Evolutionary conservation across 2,113 vertebrate species (phyloP).

Genomic region (Ursus arctos): DNA sequence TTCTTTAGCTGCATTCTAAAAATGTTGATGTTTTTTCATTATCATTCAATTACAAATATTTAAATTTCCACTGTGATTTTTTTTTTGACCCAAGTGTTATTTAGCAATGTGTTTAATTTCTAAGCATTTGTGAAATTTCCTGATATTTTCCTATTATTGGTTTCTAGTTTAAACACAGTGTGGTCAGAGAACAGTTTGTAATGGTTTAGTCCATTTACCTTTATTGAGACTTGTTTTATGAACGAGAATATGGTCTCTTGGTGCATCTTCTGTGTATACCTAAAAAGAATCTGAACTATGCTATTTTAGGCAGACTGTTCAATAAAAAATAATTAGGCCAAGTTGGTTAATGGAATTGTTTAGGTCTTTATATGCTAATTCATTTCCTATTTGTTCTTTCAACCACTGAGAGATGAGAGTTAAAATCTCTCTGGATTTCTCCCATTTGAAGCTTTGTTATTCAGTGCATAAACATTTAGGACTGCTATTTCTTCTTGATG

Average conservation of each 20-base stretch:
- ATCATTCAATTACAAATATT: background rate
- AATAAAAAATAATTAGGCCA: background rate
- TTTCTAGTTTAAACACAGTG: background rate
- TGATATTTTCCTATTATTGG: background rate
- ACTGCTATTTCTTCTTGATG: background rate
- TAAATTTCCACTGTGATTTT: background rate
- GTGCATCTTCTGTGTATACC: background rate
- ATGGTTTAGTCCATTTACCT: background rate
- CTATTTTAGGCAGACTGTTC: background rate
- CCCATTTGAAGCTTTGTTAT: background rate
- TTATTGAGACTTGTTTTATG: background rate
- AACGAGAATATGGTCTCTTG: background rate
- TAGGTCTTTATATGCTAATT: background rate
- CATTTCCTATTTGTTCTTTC: background rate
- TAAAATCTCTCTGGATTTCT: background rate
- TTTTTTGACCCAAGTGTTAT: background rate
- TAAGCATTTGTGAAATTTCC: background rate
- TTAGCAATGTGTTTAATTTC: background rate
- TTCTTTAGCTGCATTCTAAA: background rate
- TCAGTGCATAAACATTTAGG: background rate
- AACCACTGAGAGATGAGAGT: background rate
- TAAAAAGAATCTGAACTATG: background rate
- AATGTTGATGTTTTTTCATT: background rate
- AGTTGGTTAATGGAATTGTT: background rate
- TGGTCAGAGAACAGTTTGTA: background rate